Percentiles rank a stretch among this genome's conserved stretches.
Conservation (phyloP, 2,888 invertebrate genomes). For the Oxyteleia sp. region DNA sequence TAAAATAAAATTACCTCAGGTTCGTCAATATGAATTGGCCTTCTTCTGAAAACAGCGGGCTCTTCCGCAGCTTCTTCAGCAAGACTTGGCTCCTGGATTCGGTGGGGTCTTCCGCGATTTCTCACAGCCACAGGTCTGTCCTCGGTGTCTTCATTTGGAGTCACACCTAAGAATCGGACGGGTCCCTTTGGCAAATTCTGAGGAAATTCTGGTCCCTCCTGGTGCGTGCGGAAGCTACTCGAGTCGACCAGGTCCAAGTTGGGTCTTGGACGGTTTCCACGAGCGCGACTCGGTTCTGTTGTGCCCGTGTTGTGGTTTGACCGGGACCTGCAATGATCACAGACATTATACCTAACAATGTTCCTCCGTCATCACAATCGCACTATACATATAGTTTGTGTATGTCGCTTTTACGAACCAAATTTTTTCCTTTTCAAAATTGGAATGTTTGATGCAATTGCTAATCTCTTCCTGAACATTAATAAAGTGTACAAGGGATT, state of each 20-base stretch:
- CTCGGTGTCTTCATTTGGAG: conserved; percentile 88
- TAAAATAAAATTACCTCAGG: conserved; percentile 87
- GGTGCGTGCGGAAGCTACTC: conserved; percentile 93
- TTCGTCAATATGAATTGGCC: conserved; percentile 87
- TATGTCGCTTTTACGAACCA: neutral
- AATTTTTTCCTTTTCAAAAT: neutral
- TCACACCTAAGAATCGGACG: conserved; percentile 89
- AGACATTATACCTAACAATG: neutral
- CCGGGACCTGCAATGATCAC: conserved; percentile 81
- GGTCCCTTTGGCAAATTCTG: conserved; percentile 89
- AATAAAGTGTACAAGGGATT: neutral
- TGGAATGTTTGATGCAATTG: conserved; percentile 33
- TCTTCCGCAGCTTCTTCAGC: conserved; percentile 80
- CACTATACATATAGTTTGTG: neutral
- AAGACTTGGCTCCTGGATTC: conserved; percentile 81
- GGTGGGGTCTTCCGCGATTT: conserved; percentile 80
- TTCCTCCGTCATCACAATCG: neutral
- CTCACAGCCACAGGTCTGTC: conserved; percentile 80
- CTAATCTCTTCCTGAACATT: conserved; percentile 29
- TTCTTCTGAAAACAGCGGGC: conserved; percentile 85
- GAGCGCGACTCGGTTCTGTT: conserved; percentile 83
- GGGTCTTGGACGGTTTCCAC: conserved; percentile 89
- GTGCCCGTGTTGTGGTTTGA: conserved; percentile 86
- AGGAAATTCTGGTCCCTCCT: conserved; percentile 89
- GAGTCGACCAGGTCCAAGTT: conserved; percentile 94